Percentiles rank a stretch among this genome's conserved stretches.
These are phyloP conservation scores for Poeciliopsis paucimaculata DNA, from an alignment of 2,797 vertebrate species.

Conservation along the genomic window DNA sequence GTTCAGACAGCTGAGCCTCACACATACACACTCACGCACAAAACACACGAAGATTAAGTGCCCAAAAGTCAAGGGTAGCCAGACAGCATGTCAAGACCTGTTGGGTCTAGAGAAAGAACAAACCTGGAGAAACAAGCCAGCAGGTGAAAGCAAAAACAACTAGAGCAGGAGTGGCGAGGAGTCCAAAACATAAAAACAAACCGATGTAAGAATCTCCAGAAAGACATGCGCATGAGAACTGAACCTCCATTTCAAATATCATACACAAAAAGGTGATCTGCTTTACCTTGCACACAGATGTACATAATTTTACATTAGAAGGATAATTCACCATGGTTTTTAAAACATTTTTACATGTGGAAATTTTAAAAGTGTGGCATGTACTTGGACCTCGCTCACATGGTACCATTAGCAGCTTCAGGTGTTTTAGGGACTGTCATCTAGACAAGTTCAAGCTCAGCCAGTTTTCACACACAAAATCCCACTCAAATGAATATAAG, in stretches of 20 bases:
- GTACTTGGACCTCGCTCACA: neutral
- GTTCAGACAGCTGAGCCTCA: constrained; percentile 48
- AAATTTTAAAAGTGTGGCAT: neutral
- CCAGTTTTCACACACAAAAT: neutral
- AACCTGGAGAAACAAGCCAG: constrained; percentile 41
- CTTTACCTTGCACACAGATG: neutral
- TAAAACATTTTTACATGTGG: neutral
- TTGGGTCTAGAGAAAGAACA: constrained; percentile 41
- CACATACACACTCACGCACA: constrained; percentile 12
- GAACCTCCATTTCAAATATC: neutral
- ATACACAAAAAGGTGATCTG: neutral
- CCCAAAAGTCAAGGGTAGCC: constrained; percentile 41
- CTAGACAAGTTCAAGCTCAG: neutral
- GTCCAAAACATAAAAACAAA: neutral
- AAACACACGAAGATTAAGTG: constrained; percentile 25
- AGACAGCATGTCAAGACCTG: constrained; percentile 63
- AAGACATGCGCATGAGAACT: neutral
- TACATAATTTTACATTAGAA: neutral
- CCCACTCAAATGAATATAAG: neutral
- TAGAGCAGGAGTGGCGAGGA: neutral
- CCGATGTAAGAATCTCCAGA: neutral
- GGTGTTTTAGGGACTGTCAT: neutral
- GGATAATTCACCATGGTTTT: neutral
- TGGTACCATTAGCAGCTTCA: neutral
- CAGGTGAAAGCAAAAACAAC: constrained; percentile 44